These are phyloP conservation scores for Phyllotis vaccarum DNA, from an alignment of 2,797 vertebrate species.

Conservation along the genomic window DNA sequence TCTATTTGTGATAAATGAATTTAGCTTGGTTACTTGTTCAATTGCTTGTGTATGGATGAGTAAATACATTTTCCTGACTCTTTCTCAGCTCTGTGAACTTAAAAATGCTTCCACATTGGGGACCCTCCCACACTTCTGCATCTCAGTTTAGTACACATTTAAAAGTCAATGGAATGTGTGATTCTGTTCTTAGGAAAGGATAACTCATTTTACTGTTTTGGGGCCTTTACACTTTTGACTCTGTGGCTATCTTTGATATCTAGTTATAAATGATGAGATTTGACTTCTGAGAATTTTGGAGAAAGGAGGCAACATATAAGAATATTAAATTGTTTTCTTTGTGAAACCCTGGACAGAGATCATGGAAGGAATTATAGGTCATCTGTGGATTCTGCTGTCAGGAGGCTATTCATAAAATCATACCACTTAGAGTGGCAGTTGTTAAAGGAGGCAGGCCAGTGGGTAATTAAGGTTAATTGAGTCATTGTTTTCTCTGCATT, in stretches of 20 bases:
- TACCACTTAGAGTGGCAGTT: slow-evolving; percentile 44
- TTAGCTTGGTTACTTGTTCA: background rate
- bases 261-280: slow-evolving; percentile 71
- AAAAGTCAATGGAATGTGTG: too few relatives aligned
- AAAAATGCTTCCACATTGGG: background rate
- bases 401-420: slow-evolving; percentile 70
- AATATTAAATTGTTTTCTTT: slow-evolving; percentile 79
- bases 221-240: slow-evolving; percentile 11
- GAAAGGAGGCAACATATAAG: slow-evolving; percentile 61
- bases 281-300: slow-evolving; percentile 73
- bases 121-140: background rate
- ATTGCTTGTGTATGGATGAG: background rate
- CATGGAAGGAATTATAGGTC: slow-evolving; percentile 56
- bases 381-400: slow-evolving; percentile 1
- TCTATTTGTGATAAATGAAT: background rate
- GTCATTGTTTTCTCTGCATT: slow-evolving; percentile 70
- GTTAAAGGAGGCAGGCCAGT: slow-evolving; percentile 11
- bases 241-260: slow-evolving; percentile 59
- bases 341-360: slow-evolving; percentile 76
- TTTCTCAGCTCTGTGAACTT: background rate
- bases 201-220: background rate
- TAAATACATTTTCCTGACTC: background rate
- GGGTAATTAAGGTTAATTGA: slow-evolving; percentile 79
- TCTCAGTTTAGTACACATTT: background rate
- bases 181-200: background rate